phyloP scores from a whole-genome alignment of 2,888 invertebrate species.

The Scaptomyza polygonia region DNA sequence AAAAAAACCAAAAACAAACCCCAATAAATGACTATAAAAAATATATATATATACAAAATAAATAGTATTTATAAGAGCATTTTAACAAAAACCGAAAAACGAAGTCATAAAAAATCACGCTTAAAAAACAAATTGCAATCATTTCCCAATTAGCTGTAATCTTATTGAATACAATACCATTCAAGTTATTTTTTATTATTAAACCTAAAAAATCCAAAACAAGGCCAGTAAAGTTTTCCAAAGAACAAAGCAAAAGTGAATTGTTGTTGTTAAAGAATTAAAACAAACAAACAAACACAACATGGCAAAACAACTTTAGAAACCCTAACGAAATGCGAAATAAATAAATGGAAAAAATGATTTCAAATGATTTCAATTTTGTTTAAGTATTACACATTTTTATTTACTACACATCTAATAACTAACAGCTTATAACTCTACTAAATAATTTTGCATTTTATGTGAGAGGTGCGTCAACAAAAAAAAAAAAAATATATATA shows the following conservation, averaged over 20 bases:
- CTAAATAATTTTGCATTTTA: constrained; percentile 2
- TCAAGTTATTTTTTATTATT: constrained; percentile 11
- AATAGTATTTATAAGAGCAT: constrained; percentile 11
- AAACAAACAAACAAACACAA: background rate
- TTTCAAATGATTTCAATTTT: constrained; percentile 1
- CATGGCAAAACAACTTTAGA: constrained; percentile 1
- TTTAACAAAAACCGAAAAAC: background rate
- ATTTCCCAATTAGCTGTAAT: constrained; percentile 30
- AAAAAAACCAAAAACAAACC: constrained; percentile 20
- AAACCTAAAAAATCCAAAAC: constrained; percentile 16
- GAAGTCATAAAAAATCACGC: constrained; percentile 1
- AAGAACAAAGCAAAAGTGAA: constrained; percentile 8
- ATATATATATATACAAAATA: constrained; percentile 6
- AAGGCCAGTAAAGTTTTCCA: constrained; percentile 5
- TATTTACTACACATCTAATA: constrained; percentile 32
- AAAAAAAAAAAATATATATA: constrained; percentile 6
- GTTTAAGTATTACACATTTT: constrained; percentile 3
- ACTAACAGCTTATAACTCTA: constrained; percentile 17
- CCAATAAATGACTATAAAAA: constrained; percentile 13
- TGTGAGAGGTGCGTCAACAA: constrained; percentile 10
- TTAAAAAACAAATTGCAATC: constrained; percentile 4
- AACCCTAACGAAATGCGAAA: constrained; percentile 12
- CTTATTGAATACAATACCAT: constrained; percentile 18
- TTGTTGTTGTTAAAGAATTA: too few species aligned
- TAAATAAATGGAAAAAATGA: constrained; percentile 8